Conservation (phyloP, 1,140 invertebrate genomes). For the Trichogramma pretiosum region DNA sequence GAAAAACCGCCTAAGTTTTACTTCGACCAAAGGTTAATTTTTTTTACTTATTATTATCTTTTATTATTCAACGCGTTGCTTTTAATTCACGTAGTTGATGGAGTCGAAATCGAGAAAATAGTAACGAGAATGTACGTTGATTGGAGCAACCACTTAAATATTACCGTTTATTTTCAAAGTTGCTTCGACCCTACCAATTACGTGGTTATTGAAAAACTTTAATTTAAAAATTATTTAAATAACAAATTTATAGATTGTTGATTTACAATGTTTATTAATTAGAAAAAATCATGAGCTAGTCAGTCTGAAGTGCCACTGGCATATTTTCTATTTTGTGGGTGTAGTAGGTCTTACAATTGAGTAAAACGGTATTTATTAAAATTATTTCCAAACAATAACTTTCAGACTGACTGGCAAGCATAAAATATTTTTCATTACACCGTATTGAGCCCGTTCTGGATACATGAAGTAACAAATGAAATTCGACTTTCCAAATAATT, state of each 20-base stretch:
- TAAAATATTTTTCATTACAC: constrained; percentile 34
- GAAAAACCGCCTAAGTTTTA: constrained; percentile 23
- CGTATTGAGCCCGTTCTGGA: constrained; percentile 48
- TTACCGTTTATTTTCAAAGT: too few species aligned
- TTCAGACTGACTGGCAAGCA: too few species aligned
- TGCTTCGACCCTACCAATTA: constrained; percentile 10
- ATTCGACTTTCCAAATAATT: not conserved
- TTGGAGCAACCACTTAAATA: too few species aligned
- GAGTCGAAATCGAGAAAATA: constrained; percentile 15
- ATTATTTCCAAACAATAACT: too few species aligned
- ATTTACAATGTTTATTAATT: too few species aligned
- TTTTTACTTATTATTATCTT: constrained; percentile 17
- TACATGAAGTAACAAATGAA: constrained; percentile 27
- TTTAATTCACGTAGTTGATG: not conserved
- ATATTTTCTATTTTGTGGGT: too few species aligned
- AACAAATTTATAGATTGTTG: too few species aligned
- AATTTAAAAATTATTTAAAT: not conserved
- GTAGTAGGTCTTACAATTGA: too few species aligned
- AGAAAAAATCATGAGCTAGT: too few species aligned
- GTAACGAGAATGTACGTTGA: too few species aligned
- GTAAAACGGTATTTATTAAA: too few species aligned
- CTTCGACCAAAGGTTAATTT: constrained; percentile 11
- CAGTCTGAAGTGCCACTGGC: too few species aligned
- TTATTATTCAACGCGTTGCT: not conserved
- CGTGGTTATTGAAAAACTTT: not conserved